A percentile compares a stretch with the other conserved stretches of the same genome.
Conservation (phyloP, 2,888 invertebrate species). For the Diplolepis rosae region DNA sequence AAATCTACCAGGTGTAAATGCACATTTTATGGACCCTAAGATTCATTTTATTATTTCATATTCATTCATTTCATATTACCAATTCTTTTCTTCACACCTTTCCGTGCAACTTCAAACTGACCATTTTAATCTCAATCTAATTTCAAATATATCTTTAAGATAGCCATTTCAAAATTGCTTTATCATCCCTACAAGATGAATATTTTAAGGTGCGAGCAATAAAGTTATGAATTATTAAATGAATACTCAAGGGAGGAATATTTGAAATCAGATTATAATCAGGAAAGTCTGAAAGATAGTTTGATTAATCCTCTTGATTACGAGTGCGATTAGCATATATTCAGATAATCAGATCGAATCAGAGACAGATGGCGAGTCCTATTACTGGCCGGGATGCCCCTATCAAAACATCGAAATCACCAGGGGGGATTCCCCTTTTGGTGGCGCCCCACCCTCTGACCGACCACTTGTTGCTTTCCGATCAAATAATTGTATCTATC, state of each 20-base stretch:
- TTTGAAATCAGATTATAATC: neutral
- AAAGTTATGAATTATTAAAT: neutral
- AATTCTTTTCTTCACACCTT: neutral
- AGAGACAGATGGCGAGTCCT: conserved; percentile 9
- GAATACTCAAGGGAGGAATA: neutral
- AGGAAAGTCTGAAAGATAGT: neutral
- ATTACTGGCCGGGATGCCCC: conserved; percentile 22
- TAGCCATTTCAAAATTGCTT: neutral
- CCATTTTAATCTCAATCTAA: neutral
- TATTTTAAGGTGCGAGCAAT: too few species aligned
- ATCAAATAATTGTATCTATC: conserved; percentile 35
- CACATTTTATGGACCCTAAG: conserved; percentile 2
- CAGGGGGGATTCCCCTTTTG: conserved; percentile 27
- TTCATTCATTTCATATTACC: neutral
- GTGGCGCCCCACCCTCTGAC: conserved; percentile 17
- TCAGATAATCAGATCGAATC: conserved; percentile 13
- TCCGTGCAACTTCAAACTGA: conserved; percentile 1
- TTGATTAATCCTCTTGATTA: conserved; percentile 18
- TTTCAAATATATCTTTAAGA: neutral
- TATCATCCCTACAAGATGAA: neutral
- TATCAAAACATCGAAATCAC: conserved; percentile 42
- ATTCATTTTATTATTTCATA: conserved; percentile 30
- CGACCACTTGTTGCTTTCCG: conserved; percentile 36
- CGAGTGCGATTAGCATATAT: conserved; percentile 14
- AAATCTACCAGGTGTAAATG: conserved; percentile 22